Evolutionary conservation across 2,113 vertebrate genomes (phyloP), one percentile per base, ranked within the genome.

Genomic region (Bungarus multicinctus): DNA sequence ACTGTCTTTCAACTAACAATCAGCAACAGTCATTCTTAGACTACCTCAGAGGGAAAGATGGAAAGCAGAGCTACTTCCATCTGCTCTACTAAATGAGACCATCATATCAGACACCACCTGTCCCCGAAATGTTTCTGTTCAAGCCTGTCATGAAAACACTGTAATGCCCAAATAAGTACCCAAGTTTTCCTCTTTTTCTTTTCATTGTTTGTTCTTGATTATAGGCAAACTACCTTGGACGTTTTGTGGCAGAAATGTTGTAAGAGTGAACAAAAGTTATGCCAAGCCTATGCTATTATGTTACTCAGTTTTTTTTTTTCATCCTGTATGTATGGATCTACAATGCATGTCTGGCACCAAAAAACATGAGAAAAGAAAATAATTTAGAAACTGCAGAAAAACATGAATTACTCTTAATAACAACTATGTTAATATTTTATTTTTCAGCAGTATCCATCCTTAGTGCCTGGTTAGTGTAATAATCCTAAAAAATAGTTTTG

Each of bases 371-470:
- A 47, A 69, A 87, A 95, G 39, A 89, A 89, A 52, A 30, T 0
- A 94, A 89, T 93, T 55, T 94, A 96, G 69, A 2, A 85, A 85
- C 86, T 91, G 23, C 30, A 95, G 88, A 96, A 95, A 92, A 10
- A 95, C 91, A 92, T 91, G 58, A 3, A 92, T 93, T 94, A 94
- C 34, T 57, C 86, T 52, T 95, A 93, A 43, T 93, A 58, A 69
- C 5, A n/a, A 34, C 14, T 69, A 69, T 2, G 7, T 81, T 81
- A 43, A 10, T 60, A 93, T 86, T 93, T 93, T 95, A 94, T 74
- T 9, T 93, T 91, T 89, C 81, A 91, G 86, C 81, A 93, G 43
- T 57, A 5, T 39, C 7, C 23, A 34, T 6, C 30, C 27, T 47
- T 20, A 88, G 50, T 58, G 34, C 25, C 3, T 5, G 53, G 87